These are phyloP conservation scores for Calephelis virginiensis DNA, from an alignment of 1,140 invertebrate species.

Conservation along the genomic window DNA sequence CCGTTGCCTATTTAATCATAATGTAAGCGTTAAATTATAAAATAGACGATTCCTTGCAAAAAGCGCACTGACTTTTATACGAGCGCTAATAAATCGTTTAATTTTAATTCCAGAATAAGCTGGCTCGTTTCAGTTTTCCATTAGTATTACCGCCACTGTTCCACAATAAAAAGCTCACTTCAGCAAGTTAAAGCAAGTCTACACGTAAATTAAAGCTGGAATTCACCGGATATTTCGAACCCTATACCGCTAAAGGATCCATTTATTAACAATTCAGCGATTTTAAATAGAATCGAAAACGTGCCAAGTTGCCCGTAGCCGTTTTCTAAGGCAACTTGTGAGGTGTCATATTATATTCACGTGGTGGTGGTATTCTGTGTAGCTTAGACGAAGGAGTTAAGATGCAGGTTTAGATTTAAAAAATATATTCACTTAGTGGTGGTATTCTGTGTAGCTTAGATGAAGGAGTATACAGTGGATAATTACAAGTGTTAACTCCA, in stretches of 20 bases:
- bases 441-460: conserved; percentile 34
- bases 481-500: too few species aligned
- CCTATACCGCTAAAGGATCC: conserved; percentile 38
- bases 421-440: background rate
- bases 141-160: conserved; percentile 8
- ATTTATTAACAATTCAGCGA: conserved; percentile 60
- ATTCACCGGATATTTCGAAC: conserved; percentile 21
- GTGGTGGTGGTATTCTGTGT: conserved; percentile 37
- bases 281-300: conserved; percentile 69
- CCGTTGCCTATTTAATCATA: too few species aligned
- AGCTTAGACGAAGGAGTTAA: background rate
- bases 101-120: conserved; percentile 5
- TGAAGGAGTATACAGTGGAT: too few species aligned
- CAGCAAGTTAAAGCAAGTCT: conserved; percentile 18
- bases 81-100: conserved; percentile 1
- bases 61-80: background rate
- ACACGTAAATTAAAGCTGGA: conserved; percentile 16
- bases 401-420: too few species aligned
- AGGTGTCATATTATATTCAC: conserved; percentile 54
- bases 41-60: background rate
- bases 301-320: conserved; percentile 53
- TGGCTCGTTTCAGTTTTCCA: background rate
- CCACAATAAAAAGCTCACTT: conserved; percentile 16
- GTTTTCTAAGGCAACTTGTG: conserved; percentile 32
- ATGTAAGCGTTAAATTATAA: too few species aligned